Evolutionary conservation across 2,797 vertebrate genomes (phyloP).

Genomic region (Echiichthys vipera): DNA sequence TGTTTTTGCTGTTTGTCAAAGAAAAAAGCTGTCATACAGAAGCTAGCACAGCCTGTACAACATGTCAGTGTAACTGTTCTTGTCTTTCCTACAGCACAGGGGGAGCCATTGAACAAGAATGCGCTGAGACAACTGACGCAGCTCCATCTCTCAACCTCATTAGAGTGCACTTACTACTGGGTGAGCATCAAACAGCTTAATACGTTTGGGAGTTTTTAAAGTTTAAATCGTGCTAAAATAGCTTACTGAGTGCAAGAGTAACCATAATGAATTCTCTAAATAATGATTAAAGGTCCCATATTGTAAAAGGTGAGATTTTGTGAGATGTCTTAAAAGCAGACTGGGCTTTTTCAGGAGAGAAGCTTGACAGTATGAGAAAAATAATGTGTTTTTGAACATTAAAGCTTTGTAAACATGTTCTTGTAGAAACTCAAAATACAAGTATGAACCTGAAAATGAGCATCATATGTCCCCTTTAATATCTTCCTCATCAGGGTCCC

Average conservation of each 20-base stretch:
- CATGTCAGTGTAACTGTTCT: background rate
- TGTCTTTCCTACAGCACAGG: slow-evolving; percentile 37
- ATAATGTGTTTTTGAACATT: too few species aligned
- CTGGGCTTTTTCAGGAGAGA: too few species aligned
- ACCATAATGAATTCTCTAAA: background rate
- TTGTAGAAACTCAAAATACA: too few species aligned
- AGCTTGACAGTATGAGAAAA: too few species aligned
- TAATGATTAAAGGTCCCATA: too few species aligned
- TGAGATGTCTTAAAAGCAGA: too few species aligned
- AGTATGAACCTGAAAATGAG: too few species aligned
- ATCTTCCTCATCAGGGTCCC: slow-evolving; percentile 33
- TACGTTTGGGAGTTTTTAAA: background rate
- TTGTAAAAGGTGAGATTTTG: too few species aligned
- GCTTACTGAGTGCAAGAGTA: background rate
- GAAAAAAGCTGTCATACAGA: background rate
- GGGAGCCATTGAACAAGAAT: slow-evolving; percentile 51
- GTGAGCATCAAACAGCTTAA: slow-evolving; percentile 4
- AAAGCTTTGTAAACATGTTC: too few species aligned
- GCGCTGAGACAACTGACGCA: slow-evolving; percentile 56
- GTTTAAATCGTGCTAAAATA: background rate
- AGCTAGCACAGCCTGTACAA: background rate
- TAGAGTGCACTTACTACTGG: slow-evolving; percentile 56
- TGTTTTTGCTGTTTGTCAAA: background rate
- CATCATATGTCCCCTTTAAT: too few species aligned
- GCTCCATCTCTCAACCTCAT: slow-evolving; percentile 53